Base-by-base conservation (phyloP, 1,140 invertebrate species). In the Drosophila parvula region DNA sequence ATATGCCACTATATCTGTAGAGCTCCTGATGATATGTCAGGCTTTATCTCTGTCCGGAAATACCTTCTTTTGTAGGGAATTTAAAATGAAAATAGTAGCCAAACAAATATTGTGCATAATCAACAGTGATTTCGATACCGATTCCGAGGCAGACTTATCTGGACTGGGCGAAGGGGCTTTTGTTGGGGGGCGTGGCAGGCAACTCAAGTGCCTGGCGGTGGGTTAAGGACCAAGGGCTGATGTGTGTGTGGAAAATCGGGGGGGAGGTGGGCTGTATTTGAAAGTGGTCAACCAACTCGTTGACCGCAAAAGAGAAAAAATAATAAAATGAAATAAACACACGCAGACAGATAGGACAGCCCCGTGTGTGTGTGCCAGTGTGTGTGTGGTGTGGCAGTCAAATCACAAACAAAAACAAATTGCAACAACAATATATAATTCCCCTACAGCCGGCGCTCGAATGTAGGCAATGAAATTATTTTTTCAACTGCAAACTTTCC, bases 221-320 rank as follows among this genome's bases (percentile, higher is more conserved):
- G 30, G 48, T 5, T 30, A 16, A 32, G 4, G 32, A 48, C 27
- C 12, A 30, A 18, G 28, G 38, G 45, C n/a, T 28, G 6, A 14
- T 30, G 9, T n/a, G 16, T 1, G 38, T 57, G 38, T 38, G 61
- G 43, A 51, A 34, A 18, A 30, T 28, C 32, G 40, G 34, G 27
- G 3, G 43, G 71, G 69, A 51, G 30, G 43, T 73, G 78, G 76
- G 61, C 60, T 79, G 78, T 88, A 89, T 89, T 89, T 89, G 84
- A 89, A 89, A 89, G 84, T 89, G 84, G 84, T 89, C 84, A 89
- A 89, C 84, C 84, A 89, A 89, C 84, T 90, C 84, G 84, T 84
- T 84, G 80, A 89, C 84, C 84, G 60, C 84, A 88, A 83, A 80
- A 88, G 84, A 83, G 84, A 89, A 89, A 89, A 81, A 82, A 86